A percentile compares a stretch with the other conserved stretches of the same genome.
These are phyloP conservation scores for Chiridota heheva DNA, from an alignment of 35 echinoderm and acorn worm species.

Conservation along the genomic window DNA sequence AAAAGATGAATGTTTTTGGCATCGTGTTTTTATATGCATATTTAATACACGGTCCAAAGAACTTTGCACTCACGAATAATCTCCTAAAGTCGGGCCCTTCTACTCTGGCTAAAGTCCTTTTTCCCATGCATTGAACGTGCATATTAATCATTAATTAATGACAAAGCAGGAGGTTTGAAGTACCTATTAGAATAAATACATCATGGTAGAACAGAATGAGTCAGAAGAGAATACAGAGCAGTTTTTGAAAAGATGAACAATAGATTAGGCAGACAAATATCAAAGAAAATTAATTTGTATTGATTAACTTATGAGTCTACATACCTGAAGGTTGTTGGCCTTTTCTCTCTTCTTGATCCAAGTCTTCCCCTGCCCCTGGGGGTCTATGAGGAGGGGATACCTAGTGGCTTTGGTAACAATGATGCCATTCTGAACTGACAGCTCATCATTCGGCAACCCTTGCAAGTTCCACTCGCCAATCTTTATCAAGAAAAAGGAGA, in stretches of 20 bases:
- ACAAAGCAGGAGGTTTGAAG: too few species aligned
- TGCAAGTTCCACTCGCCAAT: conserved; percentile 99
- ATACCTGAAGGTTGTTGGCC: conserved; percentile 74
- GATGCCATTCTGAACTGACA: conserved; percentile 98
- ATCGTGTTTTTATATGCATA: too few species aligned
- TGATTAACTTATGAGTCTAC: neutral
- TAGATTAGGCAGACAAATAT: neutral
- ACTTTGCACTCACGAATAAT: too few species aligned
- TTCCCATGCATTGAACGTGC: too few species aligned
- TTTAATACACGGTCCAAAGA: too few species aligned
- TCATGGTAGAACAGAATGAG: too few species aligned
- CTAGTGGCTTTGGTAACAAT: conserved; percentile 96
- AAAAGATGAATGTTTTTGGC: too few species aligned
- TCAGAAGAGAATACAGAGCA: too few species aligned
- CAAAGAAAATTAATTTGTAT: neutral
- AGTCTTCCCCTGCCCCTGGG: conserved; percentile 92
- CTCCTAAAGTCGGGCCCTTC: too few species aligned
- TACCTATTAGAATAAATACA: too few species aligned
- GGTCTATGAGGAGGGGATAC: conserved; percentile 93
- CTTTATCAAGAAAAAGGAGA: conserved; percentile 7
- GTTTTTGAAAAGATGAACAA: neutral
- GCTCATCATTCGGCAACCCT: conserved; percentile 90
- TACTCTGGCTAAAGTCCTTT: too few species aligned
- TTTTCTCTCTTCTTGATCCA: conserved; percentile 96
- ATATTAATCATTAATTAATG: too few species aligned